Conservation (phyloP, 2,888 invertebrate genomes). For the Nephrotoma flavescens region DNA sequence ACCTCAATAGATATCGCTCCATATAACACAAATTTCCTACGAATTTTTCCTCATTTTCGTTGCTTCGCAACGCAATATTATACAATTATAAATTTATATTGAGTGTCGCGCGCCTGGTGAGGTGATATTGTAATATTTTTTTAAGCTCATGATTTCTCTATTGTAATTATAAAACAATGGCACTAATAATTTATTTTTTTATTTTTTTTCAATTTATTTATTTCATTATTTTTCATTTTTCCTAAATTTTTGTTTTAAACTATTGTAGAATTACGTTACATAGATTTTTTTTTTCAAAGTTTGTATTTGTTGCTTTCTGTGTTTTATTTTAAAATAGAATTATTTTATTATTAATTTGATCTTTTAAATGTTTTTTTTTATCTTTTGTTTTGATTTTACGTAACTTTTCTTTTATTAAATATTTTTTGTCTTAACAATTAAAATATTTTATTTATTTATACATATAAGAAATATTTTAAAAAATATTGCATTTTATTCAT, state of each 20-base stretch:
- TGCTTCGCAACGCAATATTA: no score
- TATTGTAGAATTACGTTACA: background rate
- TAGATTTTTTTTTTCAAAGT: background rate
- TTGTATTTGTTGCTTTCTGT: background rate
- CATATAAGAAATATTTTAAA: background rate
- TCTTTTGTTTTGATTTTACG: background rate
- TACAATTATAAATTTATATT: no score
- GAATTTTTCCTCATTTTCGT: no score
- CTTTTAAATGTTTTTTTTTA: no score
- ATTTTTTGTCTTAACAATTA: background rate
- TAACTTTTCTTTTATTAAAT: background rate
- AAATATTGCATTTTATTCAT: background rate
- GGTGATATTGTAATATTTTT: no score
- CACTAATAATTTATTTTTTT: no score
- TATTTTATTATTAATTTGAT: background rate
- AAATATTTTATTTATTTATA: background rate
- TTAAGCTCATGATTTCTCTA: no score
- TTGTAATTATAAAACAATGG: no score
- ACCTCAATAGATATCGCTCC: no score
- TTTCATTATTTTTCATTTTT: background rate
- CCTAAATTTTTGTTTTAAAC: background rate
- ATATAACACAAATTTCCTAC: no score
- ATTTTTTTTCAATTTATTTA: background rate
- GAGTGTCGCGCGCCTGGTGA: no score
- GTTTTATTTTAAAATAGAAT: background rate